Conservation (phyloP, 2,797 vertebrate genomes). For the Bufotes viridis region DNA sequence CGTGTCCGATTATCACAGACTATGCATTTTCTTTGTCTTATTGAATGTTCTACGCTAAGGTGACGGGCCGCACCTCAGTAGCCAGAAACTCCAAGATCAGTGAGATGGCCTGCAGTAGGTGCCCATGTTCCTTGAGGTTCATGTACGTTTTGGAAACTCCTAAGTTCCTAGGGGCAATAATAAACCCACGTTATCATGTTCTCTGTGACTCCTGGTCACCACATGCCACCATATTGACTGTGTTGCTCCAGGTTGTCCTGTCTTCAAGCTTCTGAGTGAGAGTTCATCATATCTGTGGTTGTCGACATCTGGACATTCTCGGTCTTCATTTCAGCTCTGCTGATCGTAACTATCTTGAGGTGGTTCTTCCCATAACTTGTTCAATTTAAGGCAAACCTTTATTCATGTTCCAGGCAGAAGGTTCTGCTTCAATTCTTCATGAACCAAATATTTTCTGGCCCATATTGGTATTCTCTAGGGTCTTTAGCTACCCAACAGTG, state of each 20-base stretch:
- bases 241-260: neutral
- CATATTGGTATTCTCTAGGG: neutral
- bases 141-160: neutral
- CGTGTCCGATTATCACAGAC: neutral
- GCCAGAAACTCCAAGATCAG: neutral
- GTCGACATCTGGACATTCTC: neutral
- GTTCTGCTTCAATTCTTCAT: neutral
- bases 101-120: neutral
- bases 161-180: neutral
- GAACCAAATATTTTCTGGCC: neutral
- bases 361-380: neutral
- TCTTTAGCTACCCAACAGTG: neutral
- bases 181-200: neutral
- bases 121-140: neutral
- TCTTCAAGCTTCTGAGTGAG: neutral
- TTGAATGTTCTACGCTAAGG: neutral
- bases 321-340: neutral
- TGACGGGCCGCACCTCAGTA: neutral
- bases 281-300: neutral
- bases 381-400: neutral
- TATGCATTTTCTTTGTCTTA: constrained; percentile 29
- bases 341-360: neutral
- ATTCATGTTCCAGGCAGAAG: neutral
- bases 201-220: too few species aligned
- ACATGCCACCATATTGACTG: too few species aligned